These are phyloP conservation scores for Neoaliturus tenellus DNA, from an alignment of 2,888 invertebrate species.

Conservation along the genomic window DNA sequence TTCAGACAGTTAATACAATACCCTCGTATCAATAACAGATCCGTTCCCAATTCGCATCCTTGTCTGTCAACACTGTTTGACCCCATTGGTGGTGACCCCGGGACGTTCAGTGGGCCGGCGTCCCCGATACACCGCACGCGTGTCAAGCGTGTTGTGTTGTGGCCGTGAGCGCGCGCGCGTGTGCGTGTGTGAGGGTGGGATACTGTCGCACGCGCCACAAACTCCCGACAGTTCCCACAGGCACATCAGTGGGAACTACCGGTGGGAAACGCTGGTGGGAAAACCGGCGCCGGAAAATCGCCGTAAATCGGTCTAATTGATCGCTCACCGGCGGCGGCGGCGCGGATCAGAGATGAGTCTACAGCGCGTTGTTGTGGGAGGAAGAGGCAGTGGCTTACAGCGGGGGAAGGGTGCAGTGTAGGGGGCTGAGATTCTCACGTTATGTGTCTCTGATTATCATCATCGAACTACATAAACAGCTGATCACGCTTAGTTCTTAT, in stretches of 20 bases:
- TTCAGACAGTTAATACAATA: too few species aligned
- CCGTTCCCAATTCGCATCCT: too few species aligned
- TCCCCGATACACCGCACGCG: neutral
- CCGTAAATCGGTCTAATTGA: slow-evolving; percentile 29
- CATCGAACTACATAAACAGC: too few species aligned
- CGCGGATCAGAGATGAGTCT: neutral
- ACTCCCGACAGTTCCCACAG: neutral
- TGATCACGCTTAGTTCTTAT: too few species aligned
- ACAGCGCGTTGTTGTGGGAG: neutral
- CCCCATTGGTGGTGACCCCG: neutral
- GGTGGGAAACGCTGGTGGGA: slow-evolving; percentile 32
- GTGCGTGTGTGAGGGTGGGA: neutral
- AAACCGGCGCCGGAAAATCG: slow-evolving; percentile 28
- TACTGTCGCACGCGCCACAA: neutral
- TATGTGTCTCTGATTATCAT: too few species aligned
- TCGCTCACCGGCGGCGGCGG: neutral
- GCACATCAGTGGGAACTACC: neutral
- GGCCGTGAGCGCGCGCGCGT: neutral
- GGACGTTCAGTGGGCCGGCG: neutral
- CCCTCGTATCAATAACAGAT: too few species aligned
- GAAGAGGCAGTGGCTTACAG: neutral
- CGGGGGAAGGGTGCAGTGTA: neutral
- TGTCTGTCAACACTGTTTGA: too few species aligned
- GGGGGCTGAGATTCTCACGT: too few species aligned
- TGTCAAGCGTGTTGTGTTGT: neutral